phyloP scores from a whole-genome alignment of 2,888 invertebrate genomes.

The Oligia strigilis region DNA sequence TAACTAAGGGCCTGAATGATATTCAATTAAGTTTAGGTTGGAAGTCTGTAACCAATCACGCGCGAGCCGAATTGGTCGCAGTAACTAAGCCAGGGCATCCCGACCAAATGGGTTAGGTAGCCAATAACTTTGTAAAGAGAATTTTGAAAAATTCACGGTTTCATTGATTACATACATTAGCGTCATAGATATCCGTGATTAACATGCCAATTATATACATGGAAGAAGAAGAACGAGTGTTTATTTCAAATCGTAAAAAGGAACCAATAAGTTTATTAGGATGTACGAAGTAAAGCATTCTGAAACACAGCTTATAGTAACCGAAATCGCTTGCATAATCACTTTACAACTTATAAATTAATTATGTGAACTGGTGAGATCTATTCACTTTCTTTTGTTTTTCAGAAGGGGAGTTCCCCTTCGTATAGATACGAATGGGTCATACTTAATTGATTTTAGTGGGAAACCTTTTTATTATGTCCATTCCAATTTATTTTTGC shows the following conservation, averaged over 20 bases:
- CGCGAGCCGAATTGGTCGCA: no score
- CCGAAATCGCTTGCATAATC: slow-evolving; percentile 24
- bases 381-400: slow-evolving; percentile 27
- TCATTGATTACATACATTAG: neutral
- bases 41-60: no score
- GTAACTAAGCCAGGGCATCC: no score
- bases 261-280: neutral
- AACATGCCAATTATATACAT: neutral
- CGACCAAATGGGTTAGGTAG: no score
- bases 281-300: slow-evolving; percentile 7
- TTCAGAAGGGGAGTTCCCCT: no score
- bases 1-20: no score
- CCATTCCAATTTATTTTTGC: neutral
- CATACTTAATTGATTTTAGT: neutral
- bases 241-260: neutral
- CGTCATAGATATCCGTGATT: no score
- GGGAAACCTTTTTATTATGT: neutral
- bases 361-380: slow-evolving; percentile 9
- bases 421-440: neutral
- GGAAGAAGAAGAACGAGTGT: neutral
- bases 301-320: slow-evolving; percentile 5
- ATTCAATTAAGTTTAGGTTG: no score
- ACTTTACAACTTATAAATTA: slow-evolving; percentile 38
- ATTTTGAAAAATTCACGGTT: neutral
- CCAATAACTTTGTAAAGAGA: neutral